These are phyloP conservation scores for Poeciliopsis gracilis DNA, from an alignment of 2,797 vertebrate genomes.

Conservation along the genomic window DNA sequence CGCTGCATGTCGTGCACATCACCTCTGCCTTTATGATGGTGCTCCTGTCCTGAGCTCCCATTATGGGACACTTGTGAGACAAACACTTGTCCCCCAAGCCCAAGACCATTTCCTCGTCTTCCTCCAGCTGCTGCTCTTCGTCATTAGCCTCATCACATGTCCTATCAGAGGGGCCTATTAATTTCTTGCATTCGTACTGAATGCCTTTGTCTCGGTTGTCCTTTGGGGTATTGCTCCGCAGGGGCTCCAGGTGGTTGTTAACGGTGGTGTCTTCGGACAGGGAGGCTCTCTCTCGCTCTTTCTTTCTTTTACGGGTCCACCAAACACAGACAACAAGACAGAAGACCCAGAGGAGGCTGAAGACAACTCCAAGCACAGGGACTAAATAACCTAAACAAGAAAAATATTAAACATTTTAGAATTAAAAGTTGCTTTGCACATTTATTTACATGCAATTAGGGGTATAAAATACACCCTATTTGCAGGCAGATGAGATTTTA, in stretches of 20 bases:
- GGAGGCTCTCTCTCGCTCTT: conserved; percentile 85
- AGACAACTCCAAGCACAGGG: conserved; percentile 87
- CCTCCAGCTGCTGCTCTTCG: conserved; percentile 80
- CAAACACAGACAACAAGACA: conserved; percentile 90
- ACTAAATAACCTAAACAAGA: conserved; percentile 86
- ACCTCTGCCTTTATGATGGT: conserved; percentile 64
- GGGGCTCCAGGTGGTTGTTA: conserved; percentile 92
- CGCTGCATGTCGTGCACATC: conserved; percentile 78
- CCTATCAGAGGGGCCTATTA: conserved; percentile 86
- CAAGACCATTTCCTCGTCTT: conserved; percentile 78
- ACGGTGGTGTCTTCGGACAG: conserved; percentile 82
- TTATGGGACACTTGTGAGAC: conserved; percentile 77
- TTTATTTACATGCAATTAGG: neutral
- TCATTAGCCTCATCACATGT: conserved; percentile 81
- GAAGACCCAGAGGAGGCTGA: conserved; percentile 89
- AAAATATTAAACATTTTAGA: conserved; percentile 10
- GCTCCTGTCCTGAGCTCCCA: conserved; percentile 69
- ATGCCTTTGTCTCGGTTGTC: conserved; percentile 83
- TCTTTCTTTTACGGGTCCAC: conserved; percentile 95
- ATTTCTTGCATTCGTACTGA: conserved; percentile 89
- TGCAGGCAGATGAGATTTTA: neutral
- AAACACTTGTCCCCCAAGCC: conserved; percentile 84
- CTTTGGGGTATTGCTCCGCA: conserved; percentile 83
- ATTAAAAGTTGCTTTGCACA: neutral
- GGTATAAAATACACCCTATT: neutral